Conservation (phyloP, 2,113 vertebrate species). For the Melanotaenia duboulayi region DNA sequence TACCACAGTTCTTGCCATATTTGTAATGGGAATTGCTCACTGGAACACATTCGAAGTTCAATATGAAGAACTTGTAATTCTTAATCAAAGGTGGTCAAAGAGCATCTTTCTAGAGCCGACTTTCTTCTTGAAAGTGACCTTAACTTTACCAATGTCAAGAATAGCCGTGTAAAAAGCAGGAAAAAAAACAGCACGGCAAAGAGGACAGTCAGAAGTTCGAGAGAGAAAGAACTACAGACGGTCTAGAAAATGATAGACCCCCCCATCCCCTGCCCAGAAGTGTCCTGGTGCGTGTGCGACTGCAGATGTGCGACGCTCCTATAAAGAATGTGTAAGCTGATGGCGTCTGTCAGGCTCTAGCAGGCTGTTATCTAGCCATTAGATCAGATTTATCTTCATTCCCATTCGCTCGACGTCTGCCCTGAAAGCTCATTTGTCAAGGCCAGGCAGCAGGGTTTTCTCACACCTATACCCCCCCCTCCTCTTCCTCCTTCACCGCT, state of each 20-base stretch:
- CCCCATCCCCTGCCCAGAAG: neutral
- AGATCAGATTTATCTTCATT: conserved; percentile 84
- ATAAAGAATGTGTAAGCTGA: conserved; percentile 82
- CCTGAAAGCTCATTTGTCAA: conserved; percentile 85
- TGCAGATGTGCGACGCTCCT: conserved; percentile 62
- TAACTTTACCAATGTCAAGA: neutral
- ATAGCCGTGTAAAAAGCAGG: conserved; percentile 1
- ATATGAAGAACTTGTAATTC: neutral
- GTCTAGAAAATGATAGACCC: conserved; percentile 37
- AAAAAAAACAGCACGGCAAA: neutral
- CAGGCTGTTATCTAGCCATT: conserved; percentile 80
- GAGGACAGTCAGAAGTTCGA: conserved; percentile 8
- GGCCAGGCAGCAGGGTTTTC: conserved; percentile 75
- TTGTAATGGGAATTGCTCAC: no score
- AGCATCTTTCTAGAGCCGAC: neutral
- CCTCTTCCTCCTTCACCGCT: conserved; percentile 3
- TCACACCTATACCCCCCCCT: conserved; percentile 67
- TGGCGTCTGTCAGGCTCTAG: conserved; percentile 80
- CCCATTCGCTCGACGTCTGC: conserved; percentile 72
- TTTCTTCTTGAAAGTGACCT: neutral
- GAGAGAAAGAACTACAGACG: conserved; percentile 12
- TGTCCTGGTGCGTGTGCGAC: conserved; percentile 62
- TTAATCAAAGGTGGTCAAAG: neutral
- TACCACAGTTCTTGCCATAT: no score
- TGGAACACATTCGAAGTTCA: no score